Conservation (phyloP, 2,888 invertebrate genomes). For the Trissolcus brochymenae region DNA sequence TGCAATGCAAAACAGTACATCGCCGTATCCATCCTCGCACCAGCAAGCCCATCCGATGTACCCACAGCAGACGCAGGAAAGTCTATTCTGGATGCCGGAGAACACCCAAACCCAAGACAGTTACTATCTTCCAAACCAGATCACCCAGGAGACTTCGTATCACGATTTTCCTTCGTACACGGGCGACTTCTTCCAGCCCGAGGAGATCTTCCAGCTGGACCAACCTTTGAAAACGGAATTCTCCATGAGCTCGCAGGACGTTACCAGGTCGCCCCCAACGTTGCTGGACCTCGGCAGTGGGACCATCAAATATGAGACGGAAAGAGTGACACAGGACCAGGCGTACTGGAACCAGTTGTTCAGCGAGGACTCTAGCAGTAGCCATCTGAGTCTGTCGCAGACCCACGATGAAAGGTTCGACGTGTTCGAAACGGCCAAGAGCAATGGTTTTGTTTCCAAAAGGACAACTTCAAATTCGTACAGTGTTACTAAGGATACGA, state of each 20-base stretch:
- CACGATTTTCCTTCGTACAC: slow-evolving; percentile 79
- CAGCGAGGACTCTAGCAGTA: slow-evolving; percentile 75
- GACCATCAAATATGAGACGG: slow-evolving; percentile 80
- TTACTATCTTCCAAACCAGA: slow-evolving; percentile 73
- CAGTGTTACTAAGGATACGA: slow-evolving; percentile 59
- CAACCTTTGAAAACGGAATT: slow-evolving; percentile 84
- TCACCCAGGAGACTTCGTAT: slow-evolving; percentile 73
- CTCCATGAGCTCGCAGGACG: slow-evolving; percentile 74
- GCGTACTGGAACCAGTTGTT: slow-evolving; percentile 73
- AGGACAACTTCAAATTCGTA: slow-evolving; percentile 58
- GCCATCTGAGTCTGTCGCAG: slow-evolving; percentile 75
- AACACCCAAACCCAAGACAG: slow-evolving; percentile 71
- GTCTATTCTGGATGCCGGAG: slow-evolving; percentile 75
- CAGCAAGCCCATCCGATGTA: slow-evolving; percentile 63
- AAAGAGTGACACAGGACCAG: slow-evolving; percentile 72
- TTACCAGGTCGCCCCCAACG: slow-evolving; percentile 82
- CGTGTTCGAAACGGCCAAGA: slow-evolving; percentile 66
- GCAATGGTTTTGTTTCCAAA: slow-evolving; percentile 59
- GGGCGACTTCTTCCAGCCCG: slow-evolving; percentile 85
- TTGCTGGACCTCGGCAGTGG: slow-evolving; percentile 85
- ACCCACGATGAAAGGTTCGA: slow-evolving; percentile 77
- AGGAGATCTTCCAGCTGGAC: slow-evolving; percentile 87
- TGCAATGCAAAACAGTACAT: slow-evolving; percentile 75
- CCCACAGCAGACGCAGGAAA: slow-evolving; percentile 64
- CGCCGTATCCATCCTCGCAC: slow-evolving; percentile 60